These are phyloP conservation scores for Dynastes tityus DNA, from an alignment of 2,888 invertebrate species.

Conservation along the genomic window DNA sequence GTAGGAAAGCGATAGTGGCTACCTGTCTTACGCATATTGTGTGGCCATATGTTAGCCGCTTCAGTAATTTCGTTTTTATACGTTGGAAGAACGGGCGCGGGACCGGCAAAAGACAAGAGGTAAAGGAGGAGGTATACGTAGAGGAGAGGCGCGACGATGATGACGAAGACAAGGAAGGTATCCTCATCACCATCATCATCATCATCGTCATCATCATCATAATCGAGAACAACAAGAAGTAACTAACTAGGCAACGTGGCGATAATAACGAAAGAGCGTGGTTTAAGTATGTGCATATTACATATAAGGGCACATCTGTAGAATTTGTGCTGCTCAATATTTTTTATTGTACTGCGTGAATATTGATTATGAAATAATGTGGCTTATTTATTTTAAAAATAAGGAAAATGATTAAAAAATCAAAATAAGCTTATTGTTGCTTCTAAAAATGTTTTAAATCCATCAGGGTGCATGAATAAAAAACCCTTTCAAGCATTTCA, in stretches of 20 bases:
- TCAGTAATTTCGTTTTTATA: slow-evolving; percentile 53
- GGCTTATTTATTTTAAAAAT: too few relatives aligned
- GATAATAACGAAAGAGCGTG: slow-evolving; percentile 28
- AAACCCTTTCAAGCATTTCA: too few relatives aligned
- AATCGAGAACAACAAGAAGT: slow-evolving; percentile 33
- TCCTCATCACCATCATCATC: slow-evolving; percentile 29
- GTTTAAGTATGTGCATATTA: background rate
- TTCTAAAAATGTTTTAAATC: too few relatives aligned
- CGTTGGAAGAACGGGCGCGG: slow-evolving; percentile 22
- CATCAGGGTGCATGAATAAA: too few relatives aligned
- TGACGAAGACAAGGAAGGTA: slow-evolving; percentile 36
- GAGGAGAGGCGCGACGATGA: slow-evolving; percentile 25
- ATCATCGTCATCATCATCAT: slow-evolving; percentile 30
- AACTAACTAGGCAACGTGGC: slow-evolving; percentile 35
- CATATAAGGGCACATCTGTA: background rate
- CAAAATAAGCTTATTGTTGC: too few relatives aligned
- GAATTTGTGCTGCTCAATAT: background rate
- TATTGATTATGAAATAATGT: too few relatives aligned
- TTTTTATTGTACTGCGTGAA: background rate
- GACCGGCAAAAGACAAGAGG: slow-evolving; percentile 26
- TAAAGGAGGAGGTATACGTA: background rate
- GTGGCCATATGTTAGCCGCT: slow-evolving; percentile 54
- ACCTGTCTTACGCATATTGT: slow-evolving; percentile 55
- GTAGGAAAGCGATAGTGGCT: slow-evolving; percentile 47
- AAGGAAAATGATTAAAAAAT: too few relatives aligned